Conservation (phyloP, 2,888 invertebrate genomes). For the Euzophera pinguis region DNA sequence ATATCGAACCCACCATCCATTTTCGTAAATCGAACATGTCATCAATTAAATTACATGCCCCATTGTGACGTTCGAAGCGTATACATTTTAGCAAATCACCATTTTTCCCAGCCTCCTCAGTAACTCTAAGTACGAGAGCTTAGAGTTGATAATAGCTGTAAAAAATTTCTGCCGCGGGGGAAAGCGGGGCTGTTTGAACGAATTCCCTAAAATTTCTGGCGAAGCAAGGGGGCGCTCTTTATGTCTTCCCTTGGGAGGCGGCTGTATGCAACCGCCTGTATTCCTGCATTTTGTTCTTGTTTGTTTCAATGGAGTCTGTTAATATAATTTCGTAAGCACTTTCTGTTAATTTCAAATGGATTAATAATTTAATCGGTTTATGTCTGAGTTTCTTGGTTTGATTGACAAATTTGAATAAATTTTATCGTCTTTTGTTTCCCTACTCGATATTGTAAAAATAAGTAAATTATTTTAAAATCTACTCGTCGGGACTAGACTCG, state of each 20-base stretch:
- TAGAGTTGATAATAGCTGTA: conserved; percentile 20
- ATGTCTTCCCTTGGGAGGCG: conserved; percentile 38
- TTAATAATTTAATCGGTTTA: too few relatives aligned
- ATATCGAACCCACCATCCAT: conserved; percentile 48
- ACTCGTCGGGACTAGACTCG: too few relatives aligned
- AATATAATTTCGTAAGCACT: background rate
- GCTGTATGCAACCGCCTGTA: conserved; percentile 40
- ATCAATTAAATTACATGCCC: conserved; percentile 75
- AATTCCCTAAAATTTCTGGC: conserved; percentile 42
- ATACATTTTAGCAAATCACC: conserved; percentile 17
- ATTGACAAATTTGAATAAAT: too few relatives aligned
- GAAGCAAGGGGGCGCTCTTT: conserved; percentile 31
- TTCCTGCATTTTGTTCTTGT: conserved; percentile 42
- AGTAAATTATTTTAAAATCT: too few relatives aligned
- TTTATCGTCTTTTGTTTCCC: too few relatives aligned
- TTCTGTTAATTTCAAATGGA: background rate
- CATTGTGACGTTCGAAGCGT: conserved; percentile 53
- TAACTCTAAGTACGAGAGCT: conserved; percentile 10
- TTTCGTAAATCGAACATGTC: conserved; percentile 71
- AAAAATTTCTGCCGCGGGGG: conserved; percentile 12
- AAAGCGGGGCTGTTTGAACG: conserved; percentile 22
- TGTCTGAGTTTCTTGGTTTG: too few relatives aligned
- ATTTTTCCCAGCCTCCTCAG: conserved; percentile 11
- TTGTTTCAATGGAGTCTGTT: conserved; percentile 27
- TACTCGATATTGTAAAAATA: too few relatives aligned